These are phyloP conservation scores for Lithosia quadra DNA, from an alignment of 2,888 invertebrate species.

Conservation along the genomic window DNA sequence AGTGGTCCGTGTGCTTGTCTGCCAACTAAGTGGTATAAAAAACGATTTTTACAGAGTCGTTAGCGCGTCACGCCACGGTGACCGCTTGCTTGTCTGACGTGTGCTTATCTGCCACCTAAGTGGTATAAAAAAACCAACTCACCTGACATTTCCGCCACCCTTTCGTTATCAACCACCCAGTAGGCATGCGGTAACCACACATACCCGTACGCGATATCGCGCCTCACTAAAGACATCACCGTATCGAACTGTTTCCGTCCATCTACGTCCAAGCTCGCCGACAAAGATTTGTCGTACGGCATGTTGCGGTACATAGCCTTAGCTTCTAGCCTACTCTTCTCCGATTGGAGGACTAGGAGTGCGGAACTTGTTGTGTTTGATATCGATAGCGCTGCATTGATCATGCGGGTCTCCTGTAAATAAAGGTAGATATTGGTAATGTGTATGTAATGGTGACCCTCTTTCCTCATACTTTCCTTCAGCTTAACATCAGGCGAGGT, in stretches of 20 bases:
- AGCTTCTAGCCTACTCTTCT: conserved; percentile 89
- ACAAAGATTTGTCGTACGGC: conserved; percentile 89
- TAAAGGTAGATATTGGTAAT: background rate
- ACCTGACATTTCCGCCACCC: conserved; percentile 85
- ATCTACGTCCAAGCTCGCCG: conserved; percentile 91
- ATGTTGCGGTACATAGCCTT: conserved; percentile 91
- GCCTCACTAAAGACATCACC: conserved; percentile 86
- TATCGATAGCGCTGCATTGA: conserved; percentile 74
- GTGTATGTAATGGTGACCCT: too few relatives aligned
- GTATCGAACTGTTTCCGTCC: conserved; percentile 90
- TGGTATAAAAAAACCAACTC: conserved; percentile 21
- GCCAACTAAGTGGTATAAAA: too few relatives aligned
- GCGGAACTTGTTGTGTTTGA: conserved; percentile 79
- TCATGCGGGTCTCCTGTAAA: conserved; percentile 80
- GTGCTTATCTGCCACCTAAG: too few relatives aligned
- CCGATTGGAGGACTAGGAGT: conserved; percentile 89
- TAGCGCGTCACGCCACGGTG: too few relatives aligned
- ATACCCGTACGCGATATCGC: conserved; percentile 88
- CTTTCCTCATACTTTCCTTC: too few relatives aligned
- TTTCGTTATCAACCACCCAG: conserved; percentile 91
- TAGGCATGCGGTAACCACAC: conserved; percentile 91
- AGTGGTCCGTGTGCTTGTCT: too few relatives aligned
- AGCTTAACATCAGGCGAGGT: too few relatives aligned
- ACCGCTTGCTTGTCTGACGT: too few relatives aligned
- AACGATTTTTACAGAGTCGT: too few relatives aligned